These are phyloP conservation scores for Erinaceus europaeus DNA, from an alignment of 2,113 vertebrate species.

Conservation along the genomic window DNA sequence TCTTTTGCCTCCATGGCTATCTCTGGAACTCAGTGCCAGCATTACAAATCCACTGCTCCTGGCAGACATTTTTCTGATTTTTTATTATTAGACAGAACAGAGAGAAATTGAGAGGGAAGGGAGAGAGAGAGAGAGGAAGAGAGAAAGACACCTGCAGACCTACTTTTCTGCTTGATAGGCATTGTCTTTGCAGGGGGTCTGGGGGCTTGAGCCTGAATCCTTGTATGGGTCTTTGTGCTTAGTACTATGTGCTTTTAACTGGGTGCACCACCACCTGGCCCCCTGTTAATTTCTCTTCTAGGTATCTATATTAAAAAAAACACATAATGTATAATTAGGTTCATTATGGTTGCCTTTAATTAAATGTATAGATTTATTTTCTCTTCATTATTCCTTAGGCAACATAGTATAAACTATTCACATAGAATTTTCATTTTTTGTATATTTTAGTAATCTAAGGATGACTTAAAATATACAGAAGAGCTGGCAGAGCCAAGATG, in stretches of 20 bases:
- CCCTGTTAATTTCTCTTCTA: neutral
- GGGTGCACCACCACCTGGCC: neutral
- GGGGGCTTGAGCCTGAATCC: no score
- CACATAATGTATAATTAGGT: neutral
- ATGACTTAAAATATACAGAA: neutral
- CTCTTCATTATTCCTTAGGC: neutral
- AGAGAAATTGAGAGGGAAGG: no score
- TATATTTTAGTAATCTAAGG: neutral
- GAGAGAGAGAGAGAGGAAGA: neutral
- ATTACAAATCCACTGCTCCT: no score
- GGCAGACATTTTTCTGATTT: no score
- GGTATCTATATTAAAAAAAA: neutral
- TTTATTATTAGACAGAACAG: no score
- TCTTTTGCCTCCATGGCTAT: no score
- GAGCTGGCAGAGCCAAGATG: neutral
- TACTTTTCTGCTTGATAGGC: no score
- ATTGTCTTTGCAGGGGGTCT: no score
- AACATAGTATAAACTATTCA: neutral
- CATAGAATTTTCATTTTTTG: neutral
- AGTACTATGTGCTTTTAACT: no score
- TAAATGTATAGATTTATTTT: neutral
- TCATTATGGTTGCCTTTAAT: neutral
- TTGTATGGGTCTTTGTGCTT: no score
- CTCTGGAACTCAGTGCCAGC: no score
- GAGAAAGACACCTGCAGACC: neutral